phyloP scores from a whole-genome alignment of 1,140 invertebrate species.

The Lerema accius region DNA sequence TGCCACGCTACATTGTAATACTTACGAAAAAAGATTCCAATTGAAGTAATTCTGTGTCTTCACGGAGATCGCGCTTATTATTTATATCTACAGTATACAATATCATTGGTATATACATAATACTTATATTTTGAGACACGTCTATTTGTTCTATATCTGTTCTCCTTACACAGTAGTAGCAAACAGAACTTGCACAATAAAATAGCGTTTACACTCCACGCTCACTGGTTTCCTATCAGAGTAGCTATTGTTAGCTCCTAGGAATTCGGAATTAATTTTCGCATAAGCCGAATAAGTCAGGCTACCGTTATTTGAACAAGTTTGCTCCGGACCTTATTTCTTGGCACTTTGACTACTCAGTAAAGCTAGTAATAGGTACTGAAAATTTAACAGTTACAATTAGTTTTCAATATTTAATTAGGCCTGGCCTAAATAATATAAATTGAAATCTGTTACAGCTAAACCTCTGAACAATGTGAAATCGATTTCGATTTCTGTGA shows the following conservation, averaged over 20 bases:
- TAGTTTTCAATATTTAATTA: background rate
- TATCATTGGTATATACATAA: background rate
- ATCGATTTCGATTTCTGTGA: too few species aligned
- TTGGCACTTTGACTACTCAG: conserved; percentile 10
- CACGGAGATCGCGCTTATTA: too few species aligned
- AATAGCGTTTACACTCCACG: conserved; percentile 54
- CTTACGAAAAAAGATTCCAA: too few species aligned
- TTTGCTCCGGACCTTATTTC: conserved; percentile 17
- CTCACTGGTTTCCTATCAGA: conserved; percentile 45
- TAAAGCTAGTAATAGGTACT: background rate
- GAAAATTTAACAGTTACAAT: background rate
- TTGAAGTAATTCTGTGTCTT: too few species aligned
- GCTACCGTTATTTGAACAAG: conserved; percentile 28
- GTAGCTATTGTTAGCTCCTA: conserved; percentile 29
- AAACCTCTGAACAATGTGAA: too few species aligned
- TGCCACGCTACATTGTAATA: too few species aligned
- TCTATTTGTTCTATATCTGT: conserved; percentile 34
- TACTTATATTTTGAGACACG: background rate
- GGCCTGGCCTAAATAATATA: too few species aligned
- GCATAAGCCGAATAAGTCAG: conserved; percentile 25
- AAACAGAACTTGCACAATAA: conserved; percentile 50
- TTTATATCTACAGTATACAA: background rate
- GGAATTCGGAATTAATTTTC: conserved; percentile 34
- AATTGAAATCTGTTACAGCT: too few species aligned
- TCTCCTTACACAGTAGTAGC: conserved; percentile 35